A percentile compares a stretch with the other conserved stretches of the same genome.
Conservation (phyloP, 2,888 invertebrate species). For the Drosophila dives region DNA sequence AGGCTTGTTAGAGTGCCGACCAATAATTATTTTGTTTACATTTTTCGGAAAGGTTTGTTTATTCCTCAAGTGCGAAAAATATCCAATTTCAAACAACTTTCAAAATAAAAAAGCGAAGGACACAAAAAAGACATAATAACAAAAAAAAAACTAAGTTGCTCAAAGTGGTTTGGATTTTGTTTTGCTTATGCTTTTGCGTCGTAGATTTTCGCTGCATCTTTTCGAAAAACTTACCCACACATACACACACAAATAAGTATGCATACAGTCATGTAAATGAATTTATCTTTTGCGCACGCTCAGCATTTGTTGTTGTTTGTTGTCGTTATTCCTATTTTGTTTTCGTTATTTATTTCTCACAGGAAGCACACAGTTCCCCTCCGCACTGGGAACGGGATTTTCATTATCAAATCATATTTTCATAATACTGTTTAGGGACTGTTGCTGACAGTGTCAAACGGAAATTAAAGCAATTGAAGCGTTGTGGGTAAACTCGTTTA, state of each 20-base stretch:
- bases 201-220: conserved; percentile 41
- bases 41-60: conserved; percentile 32
- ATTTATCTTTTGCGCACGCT: conserved; percentile 44
- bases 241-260: neutral
- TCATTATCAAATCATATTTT: conserved; percentile 33
- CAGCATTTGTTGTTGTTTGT: conserved; percentile 35
- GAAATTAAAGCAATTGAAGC: conserved; percentile 60
- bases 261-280: neutral
- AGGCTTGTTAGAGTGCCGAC: conserved; percentile 43
- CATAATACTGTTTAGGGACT: conserved; percentile 18
- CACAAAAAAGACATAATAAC: conserved; percentile 8
- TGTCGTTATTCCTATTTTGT: neutral
- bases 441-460: conserved; percentile 52
- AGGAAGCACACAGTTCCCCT: conserved; percentile 29
- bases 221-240: conserved; percentile 7
- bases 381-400: conserved; percentile 7
- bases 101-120: conserved; percentile 45
- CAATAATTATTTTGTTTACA: conserved; percentile 47
- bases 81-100: conserved; percentile 65
- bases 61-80: conserved; percentile 23
- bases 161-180: conserved; percentile 58
- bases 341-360: conserved; percentile 18
- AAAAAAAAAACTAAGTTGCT: conserved; percentile 42
- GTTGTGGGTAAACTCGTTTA: conserved; percentile 63
- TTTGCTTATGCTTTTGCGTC: conserved; percentile 56